A percentile compares a stretch with the other conserved stretches of the same genome.
Conservation (phyloP, 2,797 vertebrate genomes). For the Taeniopygia guttata region DNA sequence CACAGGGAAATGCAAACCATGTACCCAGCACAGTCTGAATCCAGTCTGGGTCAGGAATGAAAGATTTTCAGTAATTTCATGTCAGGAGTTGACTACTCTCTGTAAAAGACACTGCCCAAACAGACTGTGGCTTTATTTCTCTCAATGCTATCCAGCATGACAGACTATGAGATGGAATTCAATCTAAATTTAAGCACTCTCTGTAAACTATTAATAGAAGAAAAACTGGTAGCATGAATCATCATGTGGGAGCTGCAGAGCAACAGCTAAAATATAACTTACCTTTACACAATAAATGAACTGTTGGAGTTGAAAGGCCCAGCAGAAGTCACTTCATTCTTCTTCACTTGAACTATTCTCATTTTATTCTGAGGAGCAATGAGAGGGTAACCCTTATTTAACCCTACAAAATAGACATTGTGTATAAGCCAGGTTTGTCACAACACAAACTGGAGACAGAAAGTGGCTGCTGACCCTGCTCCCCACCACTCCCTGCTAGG, state of each 20-base stretch:
- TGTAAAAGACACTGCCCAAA: neutral
- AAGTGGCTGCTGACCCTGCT: neutral
- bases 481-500: neutral
- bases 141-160: constrained; percentile 19
- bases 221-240: constrained; percentile 60
- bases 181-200: constrained; percentile 57
- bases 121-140: constrained; percentile 3
- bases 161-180: constrained; percentile 40
- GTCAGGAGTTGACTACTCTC: neutral
- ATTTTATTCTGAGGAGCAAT: constrained; percentile 16
- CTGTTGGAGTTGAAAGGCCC: neutral
- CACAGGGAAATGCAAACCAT: neutral
- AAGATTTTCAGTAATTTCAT: neutral
- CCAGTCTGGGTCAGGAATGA: neutral
- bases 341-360: neutral
- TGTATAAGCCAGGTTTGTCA: neutral
- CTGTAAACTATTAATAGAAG: constrained; percentile 61
- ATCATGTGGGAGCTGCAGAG: constrained; percentile 58
- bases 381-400: neutral
- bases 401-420: neutral
- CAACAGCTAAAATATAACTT: constrained; percentile 46
- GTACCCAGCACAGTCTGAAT: neutral
- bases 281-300: constrained; percentile 43
- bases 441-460: neutral
- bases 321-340: constrained; percentile 16